Percentiles rank a stretch among this genome's conserved stretches.
Conservation (phyloP, 2,113 vertebrate genomes). For the Protobothrops flavoviridis region DNA sequence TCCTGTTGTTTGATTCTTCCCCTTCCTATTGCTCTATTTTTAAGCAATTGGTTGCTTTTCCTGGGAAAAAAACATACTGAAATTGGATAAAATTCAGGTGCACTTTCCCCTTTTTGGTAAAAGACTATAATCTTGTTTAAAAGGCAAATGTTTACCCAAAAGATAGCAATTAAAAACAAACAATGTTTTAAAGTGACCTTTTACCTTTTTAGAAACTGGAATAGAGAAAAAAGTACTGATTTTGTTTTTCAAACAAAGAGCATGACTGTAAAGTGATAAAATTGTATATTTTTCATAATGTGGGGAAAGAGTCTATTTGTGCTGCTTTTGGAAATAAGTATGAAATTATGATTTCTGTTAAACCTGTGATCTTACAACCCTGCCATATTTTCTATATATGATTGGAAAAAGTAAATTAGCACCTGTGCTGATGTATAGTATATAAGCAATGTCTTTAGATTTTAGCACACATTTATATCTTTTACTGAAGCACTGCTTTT, state of each 20-base stretch:
- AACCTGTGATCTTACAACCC: constrained; percentile 61
- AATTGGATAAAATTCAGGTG: constrained; percentile 31
- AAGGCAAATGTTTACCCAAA: constrained; percentile 68
- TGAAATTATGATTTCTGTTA: constrained; percentile 62
- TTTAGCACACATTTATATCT: constrained; percentile 67
- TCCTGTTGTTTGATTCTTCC: not conserved
- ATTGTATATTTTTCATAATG: constrained; percentile 74
- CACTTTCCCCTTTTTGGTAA: constrained; percentile 37
- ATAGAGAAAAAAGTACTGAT: constrained; percentile 68
- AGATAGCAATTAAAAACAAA: constrained; percentile 53
- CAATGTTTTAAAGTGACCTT: constrained; percentile 79
- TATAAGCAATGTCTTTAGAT: constrained; percentile 61
- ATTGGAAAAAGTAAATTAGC: constrained; percentile 52
- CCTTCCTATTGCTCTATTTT: not conserved
- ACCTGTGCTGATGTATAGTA: constrained; percentile 61
- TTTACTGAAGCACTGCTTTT: constrained; percentile 68
- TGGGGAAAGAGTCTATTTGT: constrained; percentile 65
- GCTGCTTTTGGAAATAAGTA: constrained; percentile 71
- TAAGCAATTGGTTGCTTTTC: constrained; percentile 29
- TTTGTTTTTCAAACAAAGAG: constrained; percentile 62
- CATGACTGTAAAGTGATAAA: constrained; percentile 70
- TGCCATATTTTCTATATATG: constrained; percentile 55
- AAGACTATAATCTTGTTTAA: constrained; percentile 62
- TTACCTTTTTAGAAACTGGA: constrained; percentile 69
- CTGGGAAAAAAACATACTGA: constrained; percentile 9